Evolutionary conservation across 2,888 invertebrate species (phyloP), one percentile per base, ranked within the genome.

Genomic region (Aethes cnicana): DNA sequence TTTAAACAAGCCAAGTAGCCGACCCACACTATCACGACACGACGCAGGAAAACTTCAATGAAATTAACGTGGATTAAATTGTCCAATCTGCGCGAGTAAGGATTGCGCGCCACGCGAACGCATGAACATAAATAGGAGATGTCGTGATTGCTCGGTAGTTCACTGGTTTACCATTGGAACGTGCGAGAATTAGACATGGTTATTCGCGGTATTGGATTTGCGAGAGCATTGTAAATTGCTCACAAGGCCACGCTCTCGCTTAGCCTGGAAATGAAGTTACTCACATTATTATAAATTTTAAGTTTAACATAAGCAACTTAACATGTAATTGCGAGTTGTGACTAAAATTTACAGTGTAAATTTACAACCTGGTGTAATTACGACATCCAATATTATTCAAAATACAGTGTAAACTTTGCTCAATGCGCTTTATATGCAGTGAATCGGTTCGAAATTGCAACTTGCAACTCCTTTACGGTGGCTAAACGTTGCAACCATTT

Each of bases 131-230:
- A 9, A 26, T n/a, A n/a, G n/a, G n/a, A n/a, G n/a, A 17, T 17
- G 32, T 32, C 16, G 32, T 17, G 16, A 14, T 30, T 30, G 8
- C 32, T 12, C 9, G 26, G 35, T 35, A 9, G 6, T 16, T 12
- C 4, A 20, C 36, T 43, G 48, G 20, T 47, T 42, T 25, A 47
- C 42, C n/a, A 30, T 23, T 44, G 14, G 21, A 50, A 30, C 36
- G 57, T 37, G 59, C 35, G 20, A 14, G 11, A 36, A 53, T 54
- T 52, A 55, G 58, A 56, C 58, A 57, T 56, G 60, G 61, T 64
- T 69, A 68, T 63, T 54, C 48, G 56, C 56, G 59, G 61, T 64
- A 67, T 65, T 72, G 63, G 63, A 63, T 69, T 65, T 62, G 59
- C 61, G 63, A 65, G 61, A 59, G 43, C 48, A 25, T 48, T 26